phyloP scores from a whole-genome alignment of 1,140 invertebrate species.

The Pseudobourletiella spinata region DNA sequence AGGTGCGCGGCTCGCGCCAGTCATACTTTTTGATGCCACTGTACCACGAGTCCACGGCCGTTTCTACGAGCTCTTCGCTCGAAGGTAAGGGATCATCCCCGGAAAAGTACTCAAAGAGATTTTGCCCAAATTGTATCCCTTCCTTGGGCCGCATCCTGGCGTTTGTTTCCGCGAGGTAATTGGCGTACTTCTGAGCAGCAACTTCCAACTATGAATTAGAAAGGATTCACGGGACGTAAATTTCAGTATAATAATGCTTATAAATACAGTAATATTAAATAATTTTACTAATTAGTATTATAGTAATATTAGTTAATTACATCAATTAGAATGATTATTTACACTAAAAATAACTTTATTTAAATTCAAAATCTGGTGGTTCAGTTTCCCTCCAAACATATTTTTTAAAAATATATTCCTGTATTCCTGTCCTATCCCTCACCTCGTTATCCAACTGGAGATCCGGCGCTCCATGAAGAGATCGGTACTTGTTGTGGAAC shows the following conservation, averaged over 20 bases:
- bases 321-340: background rate
- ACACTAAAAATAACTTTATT: background rate
- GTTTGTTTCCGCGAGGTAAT: constrained; percentile 11
- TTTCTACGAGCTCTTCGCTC: background rate
- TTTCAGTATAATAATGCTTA: background rate
- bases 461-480: background rate
- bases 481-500: background rate
- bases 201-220: background rate
- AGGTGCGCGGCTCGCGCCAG: background rate
- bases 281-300: too few relatives aligned
- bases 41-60: background rate
- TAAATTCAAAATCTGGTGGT: too few relatives aligned
- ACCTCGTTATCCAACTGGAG: background rate
- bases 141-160: background rate
- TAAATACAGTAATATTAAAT: background rate
- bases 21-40: background rate
- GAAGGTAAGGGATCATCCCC: background rate
- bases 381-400: too few relatives aligned
- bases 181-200: constrained; percentile 13
- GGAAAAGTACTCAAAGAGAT: constrained; percentile 12
- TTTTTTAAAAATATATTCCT: too few relatives aligned
- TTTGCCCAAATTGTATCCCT: constrained; percentile 10
- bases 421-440: too few relatives aligned
- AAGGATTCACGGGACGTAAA: background rate
- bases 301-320: background rate